A percentile compares a stretch with the other conserved stretches of the same genome.
phyloP scores from a whole-genome alignment of 2,113 vertebrate genomes.

The Synchiropus splendidus region DNA sequence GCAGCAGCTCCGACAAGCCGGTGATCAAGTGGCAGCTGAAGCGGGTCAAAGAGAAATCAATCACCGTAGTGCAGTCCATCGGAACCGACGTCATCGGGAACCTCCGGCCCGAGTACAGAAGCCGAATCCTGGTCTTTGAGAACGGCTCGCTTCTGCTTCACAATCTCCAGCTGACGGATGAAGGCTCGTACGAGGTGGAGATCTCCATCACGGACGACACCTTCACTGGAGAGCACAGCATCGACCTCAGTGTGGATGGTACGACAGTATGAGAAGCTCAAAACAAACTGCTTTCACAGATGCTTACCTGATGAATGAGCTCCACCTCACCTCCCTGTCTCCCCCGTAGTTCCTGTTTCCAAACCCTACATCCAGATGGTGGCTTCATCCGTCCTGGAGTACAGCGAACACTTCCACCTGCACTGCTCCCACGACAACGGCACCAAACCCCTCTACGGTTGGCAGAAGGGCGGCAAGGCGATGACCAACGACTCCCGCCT shows the following conservation, averaged over 20 bases:
- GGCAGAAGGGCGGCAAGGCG: constrained; percentile 83
- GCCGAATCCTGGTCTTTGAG: constrained; percentile 84
- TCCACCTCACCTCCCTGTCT: constrained; percentile 2
- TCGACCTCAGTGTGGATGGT: constrained; percentile 93
- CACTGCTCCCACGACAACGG: constrained; percentile 89
- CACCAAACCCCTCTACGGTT: constrained; percentile 86
- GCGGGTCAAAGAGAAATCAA: constrained; percentile 72
- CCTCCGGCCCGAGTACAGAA: constrained; percentile 81
- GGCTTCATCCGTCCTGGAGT: constrained; percentile 86
- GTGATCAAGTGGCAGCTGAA: constrained; percentile 97
- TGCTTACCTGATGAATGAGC: not conserved
- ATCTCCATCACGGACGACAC: constrained; percentile 96
- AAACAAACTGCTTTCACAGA: too few relatives aligned
- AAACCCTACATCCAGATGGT: constrained; percentile 83
- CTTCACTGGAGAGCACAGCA: constrained; percentile 86
- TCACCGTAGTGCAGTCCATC: constrained; percentile 94
- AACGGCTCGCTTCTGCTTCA: constrained; percentile 89
- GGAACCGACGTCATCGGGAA: constrained; percentile 90
- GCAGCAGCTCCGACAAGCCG: constrained; percentile 80
- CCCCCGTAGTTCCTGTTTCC: constrained; percentile 79
- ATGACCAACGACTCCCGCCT: constrained; percentile 84
- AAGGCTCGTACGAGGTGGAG: constrained; percentile 90
- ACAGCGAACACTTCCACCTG: constrained; percentile 83
- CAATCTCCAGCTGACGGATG: constrained; percentile 81
- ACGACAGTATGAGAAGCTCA: too few relatives aligned